These are phyloP conservation scores for Microcebus griseorufus DNA, from an alignment of 2,113 vertebrate genomes.

Conservation along the genomic window DNA sequence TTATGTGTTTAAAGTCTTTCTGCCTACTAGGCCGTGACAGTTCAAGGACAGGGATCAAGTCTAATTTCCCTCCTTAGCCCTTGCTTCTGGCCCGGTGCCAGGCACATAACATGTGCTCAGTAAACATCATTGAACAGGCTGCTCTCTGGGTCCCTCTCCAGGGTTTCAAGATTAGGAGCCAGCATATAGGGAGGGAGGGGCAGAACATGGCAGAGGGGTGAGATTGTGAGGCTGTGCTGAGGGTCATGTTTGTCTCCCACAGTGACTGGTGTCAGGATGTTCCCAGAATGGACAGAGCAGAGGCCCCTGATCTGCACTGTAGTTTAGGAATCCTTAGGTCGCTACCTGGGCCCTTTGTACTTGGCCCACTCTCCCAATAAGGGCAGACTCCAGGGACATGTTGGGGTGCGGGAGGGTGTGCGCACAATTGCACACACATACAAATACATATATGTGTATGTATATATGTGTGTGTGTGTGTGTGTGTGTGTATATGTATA, in stretches of 20 bases:
- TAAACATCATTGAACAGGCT: not conserved
- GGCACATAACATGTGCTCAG: constrained; percentile 7
- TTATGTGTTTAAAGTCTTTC: not conserved
- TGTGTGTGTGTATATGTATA: not conserved
- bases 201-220: not conserved
- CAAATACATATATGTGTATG: not conserved
- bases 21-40: not conserved
- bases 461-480: too few relatives aligned
- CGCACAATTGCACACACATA: too few relatives aligned
- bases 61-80: constrained; percentile 1
- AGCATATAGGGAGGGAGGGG: not conserved
- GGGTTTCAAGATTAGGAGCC: not conserved
- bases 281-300: not conserved
- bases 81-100: constrained; percentile 1
- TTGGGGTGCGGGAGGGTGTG: too few relatives aligned
- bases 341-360: not conserved
- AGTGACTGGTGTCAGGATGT: not conserved
- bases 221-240: not conserved
- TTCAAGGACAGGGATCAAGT: not conserved
- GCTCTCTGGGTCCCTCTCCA: not conserved
- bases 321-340: not conserved
- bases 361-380: not conserved
- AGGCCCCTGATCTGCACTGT: not conserved
- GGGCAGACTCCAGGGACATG: not conserved
- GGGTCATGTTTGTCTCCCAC: not conserved